phyloP scores from a whole-genome alignment of 2,113 vertebrate genomes.

The Budorcas taxicolor region DNA sequence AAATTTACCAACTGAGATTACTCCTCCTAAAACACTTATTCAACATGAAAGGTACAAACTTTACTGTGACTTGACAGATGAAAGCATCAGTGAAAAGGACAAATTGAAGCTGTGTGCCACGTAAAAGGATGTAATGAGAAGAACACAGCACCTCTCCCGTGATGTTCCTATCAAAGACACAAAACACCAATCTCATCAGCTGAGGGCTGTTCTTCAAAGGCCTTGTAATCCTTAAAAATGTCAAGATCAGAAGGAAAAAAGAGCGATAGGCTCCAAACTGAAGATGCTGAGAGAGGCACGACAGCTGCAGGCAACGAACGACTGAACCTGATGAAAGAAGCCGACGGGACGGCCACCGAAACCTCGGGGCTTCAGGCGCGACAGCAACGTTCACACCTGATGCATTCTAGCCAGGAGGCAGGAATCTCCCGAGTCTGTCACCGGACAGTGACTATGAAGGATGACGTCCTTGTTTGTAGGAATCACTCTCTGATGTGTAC shows the following conservation, averaged over 20 bases:
- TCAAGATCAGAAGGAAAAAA: neutral
- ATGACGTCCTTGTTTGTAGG: neutral
- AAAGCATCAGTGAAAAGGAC: neutral
- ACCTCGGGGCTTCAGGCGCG: neutral
- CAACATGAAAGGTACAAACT: neutral
- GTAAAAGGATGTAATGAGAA: neutral
- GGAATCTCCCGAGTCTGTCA: neutral
- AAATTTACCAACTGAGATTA: neutral
- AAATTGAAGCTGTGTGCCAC: neutral
- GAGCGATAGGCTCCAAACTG: neutral
- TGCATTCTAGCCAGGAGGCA: rapidly evolving
- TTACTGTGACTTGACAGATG: neutral
- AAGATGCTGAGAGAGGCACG: neutral
- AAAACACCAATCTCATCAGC: neutral
- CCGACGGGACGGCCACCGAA: neutral
- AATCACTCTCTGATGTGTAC: neutral
- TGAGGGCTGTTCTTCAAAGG: neutral
- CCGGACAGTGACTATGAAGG: too few species aligned
- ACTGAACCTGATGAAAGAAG: neutral
- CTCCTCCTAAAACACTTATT: neutral
- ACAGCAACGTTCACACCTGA: neutral
- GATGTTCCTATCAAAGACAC: neutral
- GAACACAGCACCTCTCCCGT: neutral
- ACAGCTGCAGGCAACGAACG: neutral
- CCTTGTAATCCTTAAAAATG: neutral